Base-by-base conservation (phyloP, 2,113 vertebrate species). In the Hippocampus zosterae region DNA sequence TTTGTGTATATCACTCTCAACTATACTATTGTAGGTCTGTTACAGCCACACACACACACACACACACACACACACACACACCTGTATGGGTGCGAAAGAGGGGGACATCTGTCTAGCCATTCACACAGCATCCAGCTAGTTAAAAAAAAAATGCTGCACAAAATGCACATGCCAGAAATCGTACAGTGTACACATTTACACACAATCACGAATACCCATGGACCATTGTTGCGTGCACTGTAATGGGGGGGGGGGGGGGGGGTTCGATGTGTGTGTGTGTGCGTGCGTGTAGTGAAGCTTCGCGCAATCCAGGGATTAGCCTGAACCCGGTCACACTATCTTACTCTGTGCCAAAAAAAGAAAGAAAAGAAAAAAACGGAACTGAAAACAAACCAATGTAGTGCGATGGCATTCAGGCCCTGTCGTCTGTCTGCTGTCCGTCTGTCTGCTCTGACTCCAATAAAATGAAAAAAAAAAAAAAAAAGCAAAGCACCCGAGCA, bases 351-450 rank as follows among this genome's bases (percentile, higher is more conserved):
- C 97, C 97, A 98, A 98, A 89, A 60, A 60, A 16, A 59, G 3
- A 29, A 37, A 6, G 33, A 37, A 37, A 37, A 55, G 11, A 57
- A 57, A 57, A 57, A 27, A 15, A 27, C 4, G 7, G 27, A 57
- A 33, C 1, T 7, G 27, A 60, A 33, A 60, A 60, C 27, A 60
- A 60, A 60, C 15, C 57, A 60, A 97, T 95, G 96, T 98, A 97
- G 96, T 98, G 95, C 95, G 96, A 95, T 95, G 96, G 95, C 94
- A 94, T 93, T 91, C 96, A 84, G 95, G 94, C 95, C 95, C 23
- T 78, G 94, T 95, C 93, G 27, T 60, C 57, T 29, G 57, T 60
- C 27, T 60, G 57, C 57, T 29, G 57, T 60, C 57, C 57, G 27
- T 60, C 92, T 93, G 93, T 95, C 94, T 95, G 85, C 82, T 92